Percentiles rank a stretch among this genome's conserved stretches.
Conservation (phyloP, 1,140 invertebrate species). For the Drosophila arizonae region DNA sequence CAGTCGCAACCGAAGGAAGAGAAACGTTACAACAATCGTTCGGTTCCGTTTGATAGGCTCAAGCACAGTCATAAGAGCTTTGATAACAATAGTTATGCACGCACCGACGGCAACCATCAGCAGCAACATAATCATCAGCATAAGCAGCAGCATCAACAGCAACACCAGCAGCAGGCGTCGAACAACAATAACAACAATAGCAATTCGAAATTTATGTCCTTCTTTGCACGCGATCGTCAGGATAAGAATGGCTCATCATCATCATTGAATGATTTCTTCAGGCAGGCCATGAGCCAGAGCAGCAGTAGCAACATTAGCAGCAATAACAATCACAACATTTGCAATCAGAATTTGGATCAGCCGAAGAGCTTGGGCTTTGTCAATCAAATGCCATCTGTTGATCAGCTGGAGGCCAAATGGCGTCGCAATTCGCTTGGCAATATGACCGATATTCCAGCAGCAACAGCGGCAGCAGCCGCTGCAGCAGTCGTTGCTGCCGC, state of each 20-base stretch:
- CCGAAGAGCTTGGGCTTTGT: conserved; percentile 53
- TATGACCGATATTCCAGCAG: conserved; percentile 10
- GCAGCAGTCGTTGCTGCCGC: neutral
- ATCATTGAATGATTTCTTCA: conserved; percentile 78
- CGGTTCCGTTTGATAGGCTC: conserved; percentile 50
- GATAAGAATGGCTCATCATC: conserved; percentile 67
- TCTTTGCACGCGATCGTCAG: conserved; percentile 55
- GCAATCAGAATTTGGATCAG: conserved; percentile 47
- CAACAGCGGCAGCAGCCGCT: neutral
- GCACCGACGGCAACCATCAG: conserved; percentile 17
- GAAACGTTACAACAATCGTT: conserved; percentile 40
- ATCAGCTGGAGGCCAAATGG: conserved; percentile 80
- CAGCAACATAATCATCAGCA: conserved; percentile 34
- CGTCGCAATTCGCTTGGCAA: conserved; percentile 65
- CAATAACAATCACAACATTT: conserved; percentile 26
- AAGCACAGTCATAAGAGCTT: conserved; percentile 29
- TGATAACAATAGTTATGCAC: conserved; percentile 37
- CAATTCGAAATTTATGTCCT: conserved; percentile 77
- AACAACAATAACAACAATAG: conserved; percentile 37
- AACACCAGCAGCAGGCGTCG: conserved; percentile 30
- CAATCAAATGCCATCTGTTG: conserved; percentile 70
- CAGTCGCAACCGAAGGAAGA: conserved; percentile 41
- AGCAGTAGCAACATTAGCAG: conserved; percentile 28
- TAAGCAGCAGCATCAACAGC: conserved; percentile 9
- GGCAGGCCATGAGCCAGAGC: conserved; percentile 56